Conservation (phyloP, 2,797 vertebrate species). For the Anguilla marmorata region DNA sequence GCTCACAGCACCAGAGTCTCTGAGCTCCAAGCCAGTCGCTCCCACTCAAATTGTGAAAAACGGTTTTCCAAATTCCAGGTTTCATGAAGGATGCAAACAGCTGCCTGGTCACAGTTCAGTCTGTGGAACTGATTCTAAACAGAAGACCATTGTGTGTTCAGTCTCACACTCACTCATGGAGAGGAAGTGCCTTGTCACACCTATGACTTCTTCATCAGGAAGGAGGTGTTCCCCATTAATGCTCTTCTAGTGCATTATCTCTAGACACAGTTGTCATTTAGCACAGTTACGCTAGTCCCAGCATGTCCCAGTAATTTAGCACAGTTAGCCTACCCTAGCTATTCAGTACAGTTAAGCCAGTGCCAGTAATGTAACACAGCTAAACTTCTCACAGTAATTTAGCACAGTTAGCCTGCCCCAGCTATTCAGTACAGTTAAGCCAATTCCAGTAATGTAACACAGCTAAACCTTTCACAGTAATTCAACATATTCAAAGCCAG, state of each 20-base stretch:
- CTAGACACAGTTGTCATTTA: neutral
- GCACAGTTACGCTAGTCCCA: neutral
- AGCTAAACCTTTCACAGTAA: too few species aligned
- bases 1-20: neutral
- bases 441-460: neutral
- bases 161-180: slow-evolving; percentile 34
- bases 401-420: neutral
- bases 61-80: neutral
- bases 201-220: neutral
- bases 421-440: neutral
- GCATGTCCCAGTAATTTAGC: neutral
- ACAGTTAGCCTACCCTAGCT: neutral
- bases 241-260: neutral
- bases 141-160: slow-evolving; percentile 27
- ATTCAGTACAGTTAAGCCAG: neutral
- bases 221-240: neutral
- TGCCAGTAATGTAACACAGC: neutral
- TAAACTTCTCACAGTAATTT: neutral
- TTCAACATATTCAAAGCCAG: neutral
- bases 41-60: neutral
- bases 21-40: neutral
- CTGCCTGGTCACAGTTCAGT: slow-evolving; percentile 35
- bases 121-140: slow-evolving; percentile 29
- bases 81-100: slow-evolving; percentile 36
- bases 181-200: slow-evolving; percentile 8